A percentile compares a stretch with the other conserved stretches of the same genome.
Evolutionary conservation across 64 coral and sea anemone species (phyloP).

Genomic region (Astreopora myriophthalma): DNA sequence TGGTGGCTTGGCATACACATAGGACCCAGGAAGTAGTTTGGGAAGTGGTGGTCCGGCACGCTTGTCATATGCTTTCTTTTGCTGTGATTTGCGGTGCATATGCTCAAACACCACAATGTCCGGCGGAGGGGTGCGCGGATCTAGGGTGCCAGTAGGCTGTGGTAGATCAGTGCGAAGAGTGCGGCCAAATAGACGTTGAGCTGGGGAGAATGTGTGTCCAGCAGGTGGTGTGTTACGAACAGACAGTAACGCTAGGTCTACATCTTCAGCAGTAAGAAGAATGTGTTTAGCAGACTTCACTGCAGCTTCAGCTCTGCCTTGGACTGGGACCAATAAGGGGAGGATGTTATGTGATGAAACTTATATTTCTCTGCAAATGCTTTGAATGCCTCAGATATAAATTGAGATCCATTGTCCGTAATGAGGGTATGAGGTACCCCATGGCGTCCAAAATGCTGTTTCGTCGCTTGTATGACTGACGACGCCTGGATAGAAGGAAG

Average conservation of each 20-base stretch:
- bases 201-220: constrained; percentile 56
- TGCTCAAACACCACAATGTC: constrained; percentile 32
- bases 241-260: constrained; percentile 53
- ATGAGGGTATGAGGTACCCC: constrained; percentile 51
- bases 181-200: constrained; percentile 42
- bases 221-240: constrained; percentile 49
- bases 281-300: constrained; percentile 64
- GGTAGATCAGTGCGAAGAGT: constrained; percentile 40
- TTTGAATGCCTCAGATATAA: constrained; percentile 49
- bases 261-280: constrained; percentile 34
- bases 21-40: constrained; percentile 42
- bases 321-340: constrained; percentile 37
- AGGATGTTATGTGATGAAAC: constrained; percentile 63
- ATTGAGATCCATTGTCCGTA: constrained; percentile 63
- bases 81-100: constrained; percentile 18
- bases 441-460: constrained; percentile 43
- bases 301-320: constrained; percentile 47
- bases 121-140: background rate
- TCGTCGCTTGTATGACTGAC: constrained; percentile 31
- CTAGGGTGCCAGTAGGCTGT: background rate
- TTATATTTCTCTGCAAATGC: constrained; percentile 52
- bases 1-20: constrained; percentile 64
- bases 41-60: constrained; percentile 41
- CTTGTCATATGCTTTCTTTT: constrained; percentile 74
- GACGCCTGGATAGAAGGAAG: constrained; percentile 29